Evolutionary conservation across 2,888 invertebrate genomes (phyloP), one percentile per base, ranked within the genome.

Genomic region (Leptopilina drosophilae): DNA sequence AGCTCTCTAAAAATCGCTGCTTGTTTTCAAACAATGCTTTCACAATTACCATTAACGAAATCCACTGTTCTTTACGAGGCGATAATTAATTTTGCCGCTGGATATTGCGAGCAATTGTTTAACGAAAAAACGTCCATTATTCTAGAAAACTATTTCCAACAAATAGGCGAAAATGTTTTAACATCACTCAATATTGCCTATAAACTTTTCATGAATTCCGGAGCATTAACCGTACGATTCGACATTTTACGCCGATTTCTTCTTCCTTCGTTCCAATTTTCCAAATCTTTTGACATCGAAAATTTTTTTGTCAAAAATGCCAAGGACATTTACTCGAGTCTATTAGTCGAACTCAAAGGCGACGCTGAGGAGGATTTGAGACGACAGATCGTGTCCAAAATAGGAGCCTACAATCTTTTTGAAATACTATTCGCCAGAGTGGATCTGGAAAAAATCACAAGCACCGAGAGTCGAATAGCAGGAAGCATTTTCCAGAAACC

Each of bases 391-490:
- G 84, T 90, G 26, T 88, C 91, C 1, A 90, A 91, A 67, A 91
- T 92, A 6, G 91, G 92, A 12, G 89, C 89, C 49, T 93, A 88
- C 81, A 87, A 89, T 77, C 84, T 93, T 8, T 80, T 92, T 33
- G 91, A 91, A 81, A 84, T 89, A 9, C 87, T 93, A 87, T 90
- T 92, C 53, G 88, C 88, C 0, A 87, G 84, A 62, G 81, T 92
- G 5, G 78, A 85, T 20, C 79, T 88, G 53, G 86, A 87, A 20
- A 86, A 84, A 1, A 87, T 90, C 64, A 83, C 83, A 14, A 78
- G 77, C 1, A 42, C 49, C 1, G 80, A 85, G 0, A 82, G 91
- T 81, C 76, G 82, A 2, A 92, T 93, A 65, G 87, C 89, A 11
- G 82, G 77, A 76, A 91, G 90, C 14, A 86, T 87, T 26, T 86